Base-by-base conservation (phyloP, 2,888 invertebrate species). In the Mystacides longicornis region DNA sequence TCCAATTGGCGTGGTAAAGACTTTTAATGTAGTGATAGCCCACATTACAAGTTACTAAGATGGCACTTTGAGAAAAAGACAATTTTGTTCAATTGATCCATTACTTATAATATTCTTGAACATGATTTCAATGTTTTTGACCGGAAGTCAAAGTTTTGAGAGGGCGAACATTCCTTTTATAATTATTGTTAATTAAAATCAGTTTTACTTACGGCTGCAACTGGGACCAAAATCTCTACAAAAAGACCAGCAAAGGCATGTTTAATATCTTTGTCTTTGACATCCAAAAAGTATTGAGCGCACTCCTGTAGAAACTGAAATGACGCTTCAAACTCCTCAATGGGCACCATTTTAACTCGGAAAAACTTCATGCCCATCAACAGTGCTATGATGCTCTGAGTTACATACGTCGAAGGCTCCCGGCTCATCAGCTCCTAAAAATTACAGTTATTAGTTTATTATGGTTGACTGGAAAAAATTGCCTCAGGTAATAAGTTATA, bases 331-430 rank as follows among this genome's bases (percentile, higher is more conserved):
- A 99, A 98, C 73, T 99, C 98, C 73, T 98, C 97, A 59, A 99
- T 98, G 0, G 98, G 98, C 51, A 96, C 98, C 94, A 99, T 98
- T 66, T 86, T 86, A 1, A 86, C 86, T 7, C 86, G 78, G 72
- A 99, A 98, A 76, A 98, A 99, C 75, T 99, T 99, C 94, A 99
- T 98, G 53, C 99, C 98, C 96, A 98, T 98, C 23, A 99, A 76
- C 33, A 99, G 78, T 42, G 94, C 94, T 64, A 99, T 98, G 60
- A 99, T 95, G 70, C 93, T 91, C 67, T 97, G 96, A 0, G 92
- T 90, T 1, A 87, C 87, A 64, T 87, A 86, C 0, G 93, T 89
- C n/a, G 88, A 91, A 0, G 91, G 89, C 70, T 98, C 97, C 66
- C 91, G 85, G 52, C 83, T 81, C 63, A 89, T 79, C 11, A 82